Evolutionary conservation across 2,888 invertebrate species (phyloP).

Genomic region (Idaea straminata): DNA sequence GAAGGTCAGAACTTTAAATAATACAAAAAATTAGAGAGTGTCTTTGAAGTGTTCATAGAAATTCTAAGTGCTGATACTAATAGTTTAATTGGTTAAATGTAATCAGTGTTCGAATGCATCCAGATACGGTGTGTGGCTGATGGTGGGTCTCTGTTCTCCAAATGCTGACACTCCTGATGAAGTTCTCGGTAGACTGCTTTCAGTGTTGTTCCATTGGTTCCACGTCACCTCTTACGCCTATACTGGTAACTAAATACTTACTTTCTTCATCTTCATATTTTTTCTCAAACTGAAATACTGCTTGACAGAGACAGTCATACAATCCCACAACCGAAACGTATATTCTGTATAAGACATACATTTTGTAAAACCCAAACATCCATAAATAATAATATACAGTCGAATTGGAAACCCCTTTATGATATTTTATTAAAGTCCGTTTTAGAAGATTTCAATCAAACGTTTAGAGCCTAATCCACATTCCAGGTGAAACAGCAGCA

Average conservation of each 20-base stretch:
- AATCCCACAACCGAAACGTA: too few species aligned
- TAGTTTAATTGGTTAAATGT: background rate
- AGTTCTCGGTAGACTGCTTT: constrained; percentile 93
- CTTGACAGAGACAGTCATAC: too few species aligned
- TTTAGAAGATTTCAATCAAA: too few species aligned
- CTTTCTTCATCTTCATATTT: background rate
- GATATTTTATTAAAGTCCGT: too few species aligned
- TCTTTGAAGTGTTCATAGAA: too few species aligned
- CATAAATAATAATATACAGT: too few species aligned
- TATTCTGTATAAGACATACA: too few species aligned
- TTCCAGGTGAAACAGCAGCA: constrained; percentile 90
- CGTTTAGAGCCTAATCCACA: background rate
- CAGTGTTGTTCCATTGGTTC: constrained; percentile 99
- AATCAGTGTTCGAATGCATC: background rate
- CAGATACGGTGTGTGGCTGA: constrained; percentile 97
- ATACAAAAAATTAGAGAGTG: too few species aligned
- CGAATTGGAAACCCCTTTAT: too few species aligned
- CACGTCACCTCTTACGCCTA: constrained; percentile 98
- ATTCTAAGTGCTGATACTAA: too few species aligned
- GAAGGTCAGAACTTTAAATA: constrained; percentile 58
- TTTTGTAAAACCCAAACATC: too few species aligned
- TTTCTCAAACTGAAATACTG: too few species aligned
- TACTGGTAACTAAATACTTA: constrained; percentile 83
- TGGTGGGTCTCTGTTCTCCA: constrained; percentile 95
- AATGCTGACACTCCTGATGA: constrained; percentile 88